Evolutionary conservation across 2,888 invertebrate genomes (phyloP), one percentile per base, ranked within the genome.

Genomic region (Brachynemurus nebulosus): DNA sequence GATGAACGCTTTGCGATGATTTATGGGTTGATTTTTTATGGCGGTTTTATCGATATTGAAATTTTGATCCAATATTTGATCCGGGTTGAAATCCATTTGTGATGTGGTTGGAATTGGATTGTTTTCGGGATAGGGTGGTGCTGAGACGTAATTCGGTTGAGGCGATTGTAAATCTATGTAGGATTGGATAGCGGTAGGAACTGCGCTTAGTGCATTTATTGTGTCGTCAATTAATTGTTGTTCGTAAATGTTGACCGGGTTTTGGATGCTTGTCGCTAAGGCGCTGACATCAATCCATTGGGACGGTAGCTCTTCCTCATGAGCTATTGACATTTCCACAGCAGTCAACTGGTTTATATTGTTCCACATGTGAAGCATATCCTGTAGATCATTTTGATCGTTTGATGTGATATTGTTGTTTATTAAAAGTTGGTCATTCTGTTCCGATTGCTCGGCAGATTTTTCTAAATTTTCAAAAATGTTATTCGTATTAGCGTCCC

Each of bases 251-350:
- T 72, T 74, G 0, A 80, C 69, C 16, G 76, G 76, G 1, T 75
- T 72, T 64, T 75, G 71, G 49, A 74, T 70, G 57, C 74, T 69
- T 34, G 78, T 74, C 1, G 80, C 76, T 44, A 82, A 62, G 4
- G 78, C 76, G 51, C 76, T 79, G 0, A 80, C 80, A 55, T 84
- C 80, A 2, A 80, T 71, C 85, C 85, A 85, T 1, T 80, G 77
- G 1, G 79, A 74, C 48, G 82, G 79, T 33, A 80, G 68, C 61
- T 84, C 84, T 50, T 83, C 76, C 56, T 84, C 83, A 25, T 80
- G 79, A 0, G 83, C 83, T 52, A 80, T 65, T 3, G 82, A 80
- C 52, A 84, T 62, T 55, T 84, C 78, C 53, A 82, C 69, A 1
- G 82, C 83, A 62, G 73, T 74, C 1, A 68, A 69, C 38, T 68